phyloP scores from a whole-genome alignment of 2,797 vertebrate species.

The Apodemus agrarius region DNA sequence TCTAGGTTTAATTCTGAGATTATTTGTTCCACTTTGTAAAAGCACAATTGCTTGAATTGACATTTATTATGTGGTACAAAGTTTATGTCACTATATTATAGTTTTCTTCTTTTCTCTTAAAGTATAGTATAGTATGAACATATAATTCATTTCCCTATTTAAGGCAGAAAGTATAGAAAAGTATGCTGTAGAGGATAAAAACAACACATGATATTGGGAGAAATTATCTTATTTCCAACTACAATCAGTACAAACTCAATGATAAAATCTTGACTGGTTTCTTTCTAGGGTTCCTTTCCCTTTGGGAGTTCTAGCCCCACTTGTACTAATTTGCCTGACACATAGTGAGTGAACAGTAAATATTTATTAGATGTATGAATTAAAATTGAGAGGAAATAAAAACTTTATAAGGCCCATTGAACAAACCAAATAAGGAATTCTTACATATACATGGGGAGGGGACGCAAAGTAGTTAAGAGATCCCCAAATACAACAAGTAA shows the following conservation, averaged over 20 bases:
- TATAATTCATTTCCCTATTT: neutral
- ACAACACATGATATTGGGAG: neutral
- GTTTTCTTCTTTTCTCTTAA: neutral
- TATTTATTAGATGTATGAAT: constrained; percentile 45
- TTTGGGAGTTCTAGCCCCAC: neutral
- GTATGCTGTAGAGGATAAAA: neutral
- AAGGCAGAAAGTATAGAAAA: neutral
- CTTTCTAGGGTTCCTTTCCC: neutral
- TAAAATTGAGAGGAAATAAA: constrained; percentile 48
- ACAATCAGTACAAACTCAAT: constrained; percentile 11
- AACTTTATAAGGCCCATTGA: constrained; percentile 25
- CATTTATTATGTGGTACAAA: neutral
- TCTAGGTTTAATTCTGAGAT: neutral
- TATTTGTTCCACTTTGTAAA: neutral
- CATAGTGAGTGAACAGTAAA: neutral
- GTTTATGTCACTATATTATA: neutral
- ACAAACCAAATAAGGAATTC: constrained; percentile 52
- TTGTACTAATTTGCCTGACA: constrained; percentile 12
- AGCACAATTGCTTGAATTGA: neutral
- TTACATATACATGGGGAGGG: constrained; percentile 1
- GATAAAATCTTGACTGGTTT: constrained; percentile 17
- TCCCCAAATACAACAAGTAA: constrained; percentile 29
- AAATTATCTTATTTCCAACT: constrained; percentile 2
- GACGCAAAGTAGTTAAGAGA: constrained; percentile 40
- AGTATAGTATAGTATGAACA: neutral